Evolutionary conservation across 2,113 vertebrate species (phyloP).

Genomic region (Pseudorasbora parva): DNA sequence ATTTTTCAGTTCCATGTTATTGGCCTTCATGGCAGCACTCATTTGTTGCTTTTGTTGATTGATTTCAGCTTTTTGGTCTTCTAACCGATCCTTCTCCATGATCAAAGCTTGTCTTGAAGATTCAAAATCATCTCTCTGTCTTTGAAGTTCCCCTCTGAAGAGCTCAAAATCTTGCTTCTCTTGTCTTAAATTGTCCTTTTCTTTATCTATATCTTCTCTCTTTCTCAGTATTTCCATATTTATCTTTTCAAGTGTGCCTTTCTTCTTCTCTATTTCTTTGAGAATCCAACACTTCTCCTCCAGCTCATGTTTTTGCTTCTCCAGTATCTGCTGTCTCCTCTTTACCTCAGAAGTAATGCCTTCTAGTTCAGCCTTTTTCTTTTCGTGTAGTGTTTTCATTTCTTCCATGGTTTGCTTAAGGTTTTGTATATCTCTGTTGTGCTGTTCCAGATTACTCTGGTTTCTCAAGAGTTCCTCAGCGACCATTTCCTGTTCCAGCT

Average conservation of each 20-base stretch:
- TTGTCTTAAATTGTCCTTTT: conserved; percentile 32
- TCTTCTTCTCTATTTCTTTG: conserved; percentile 11
- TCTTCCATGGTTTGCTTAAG: conserved; percentile 9
- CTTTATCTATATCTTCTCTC: conserved; percentile 25
- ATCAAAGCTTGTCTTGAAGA: conserved; percentile 26
- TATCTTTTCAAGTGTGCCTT: neutral
- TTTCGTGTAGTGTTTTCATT: conserved; percentile 18
- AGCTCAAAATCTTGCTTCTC: conserved; percentile 51
- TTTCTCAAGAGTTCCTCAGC: conserved; percentile 44
- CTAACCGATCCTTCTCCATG: conserved; percentile 43
- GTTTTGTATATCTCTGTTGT: neutral
- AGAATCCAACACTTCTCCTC: conserved; percentile 11
- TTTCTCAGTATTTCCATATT: neutral
- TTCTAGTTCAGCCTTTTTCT: conserved; percentile 35
- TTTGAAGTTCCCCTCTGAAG: conserved; percentile 39
- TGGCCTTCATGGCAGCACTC: neutral
- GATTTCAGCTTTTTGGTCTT: conserved; percentile 44
- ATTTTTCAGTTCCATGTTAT: neutral
- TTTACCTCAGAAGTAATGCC: conserved; percentile 7
- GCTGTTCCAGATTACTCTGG: conserved; percentile 30
- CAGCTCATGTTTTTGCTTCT: conserved; percentile 25
- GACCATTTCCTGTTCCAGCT: conserved; percentile 15
- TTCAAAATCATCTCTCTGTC: conserved; percentile 48
- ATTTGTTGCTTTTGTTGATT: conserved; percentile 7
- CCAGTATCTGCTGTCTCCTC: neutral